phyloP scores from a whole-genome alignment of 2,113 vertebrate species.

The Aptenodytes patagonicus region DNA sequence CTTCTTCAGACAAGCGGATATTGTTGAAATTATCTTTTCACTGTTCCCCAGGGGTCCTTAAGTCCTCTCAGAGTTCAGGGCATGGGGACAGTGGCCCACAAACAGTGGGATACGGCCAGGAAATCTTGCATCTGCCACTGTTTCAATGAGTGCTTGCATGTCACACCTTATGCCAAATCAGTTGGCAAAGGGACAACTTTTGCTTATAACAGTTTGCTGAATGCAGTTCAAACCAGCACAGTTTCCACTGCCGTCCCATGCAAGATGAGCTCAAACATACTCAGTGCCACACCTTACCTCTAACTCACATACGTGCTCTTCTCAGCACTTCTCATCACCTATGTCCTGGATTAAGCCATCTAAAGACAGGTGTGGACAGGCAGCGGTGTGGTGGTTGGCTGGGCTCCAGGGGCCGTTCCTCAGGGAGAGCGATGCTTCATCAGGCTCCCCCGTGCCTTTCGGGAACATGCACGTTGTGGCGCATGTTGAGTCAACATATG shows the following conservation, averaged over 20 bases:
- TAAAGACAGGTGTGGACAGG: not conserved
- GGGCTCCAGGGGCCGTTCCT: not conserved
- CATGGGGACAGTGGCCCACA: not conserved
- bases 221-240: not conserved
- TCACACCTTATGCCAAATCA: not conserved
- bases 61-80: not conserved
- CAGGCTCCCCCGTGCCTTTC: not conserved
- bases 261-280: fast-evolving
- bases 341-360: not conserved
- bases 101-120: not conserved
- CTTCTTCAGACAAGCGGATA: not conserved
- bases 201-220: not conserved
- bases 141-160: not conserved
- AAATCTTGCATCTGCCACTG: not conserved
- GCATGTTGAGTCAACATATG: not conserved
- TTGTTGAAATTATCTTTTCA: not conserved
- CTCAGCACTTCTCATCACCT: not conserved
- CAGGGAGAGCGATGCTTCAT: not conserved
- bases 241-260: not conserved
- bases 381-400: not conserved
- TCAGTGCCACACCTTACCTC: fast-evolving
- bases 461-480: fast-evolving
- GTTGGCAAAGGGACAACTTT: not conserved
- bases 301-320: fast-evolving
- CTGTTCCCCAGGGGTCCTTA: not conserved